Evolutionary conservation across 2,888 invertebrate genomes (phyloP).

Genomic region (Nycteola revayana): DNA sequence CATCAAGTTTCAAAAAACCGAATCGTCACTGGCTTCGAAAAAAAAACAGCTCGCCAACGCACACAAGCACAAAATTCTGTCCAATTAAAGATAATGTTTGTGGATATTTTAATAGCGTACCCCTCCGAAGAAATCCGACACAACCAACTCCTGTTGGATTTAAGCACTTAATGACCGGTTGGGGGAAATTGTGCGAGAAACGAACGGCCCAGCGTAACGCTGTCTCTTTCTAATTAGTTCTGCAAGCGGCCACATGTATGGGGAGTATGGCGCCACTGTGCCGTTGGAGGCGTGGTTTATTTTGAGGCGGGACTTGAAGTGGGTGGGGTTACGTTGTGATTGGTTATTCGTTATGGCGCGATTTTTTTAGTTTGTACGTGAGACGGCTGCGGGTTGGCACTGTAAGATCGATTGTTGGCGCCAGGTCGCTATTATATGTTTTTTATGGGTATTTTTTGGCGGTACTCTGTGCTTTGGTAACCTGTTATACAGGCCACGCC

Average conservation of each 20-base stretch:
- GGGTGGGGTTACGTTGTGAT: conserved; percentile 51
- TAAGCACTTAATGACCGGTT: conserved; percentile 83
- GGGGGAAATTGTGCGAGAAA: conserved; percentile 81
- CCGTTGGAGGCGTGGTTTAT: conserved; percentile 47
- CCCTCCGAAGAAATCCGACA: conserved; percentile 80
- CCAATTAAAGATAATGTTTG: conserved; percentile 82
- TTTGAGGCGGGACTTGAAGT: conserved; percentile 49
- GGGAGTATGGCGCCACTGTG: conserved; percentile 58
- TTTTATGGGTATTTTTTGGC: conserved; percentile 81
- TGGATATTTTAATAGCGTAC: conserved; percentile 81
- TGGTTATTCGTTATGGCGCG: conserved; percentile 56
- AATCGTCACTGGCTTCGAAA: conserved; percentile 65
- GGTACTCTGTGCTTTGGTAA: conserved; percentile 71
- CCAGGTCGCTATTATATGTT: conserved; percentile 78
- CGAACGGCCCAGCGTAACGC: conserved; percentile 67
- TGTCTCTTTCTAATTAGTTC: conserved; percentile 73
- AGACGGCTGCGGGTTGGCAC: conserved; percentile 70
- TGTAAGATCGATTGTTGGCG: conserved; percentile 70
- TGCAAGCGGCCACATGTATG: conserved; percentile 62
- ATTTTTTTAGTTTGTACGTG: conserved; percentile 75
- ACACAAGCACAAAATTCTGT: conserved; percentile 79
- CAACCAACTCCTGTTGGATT: conserved; percentile 81
- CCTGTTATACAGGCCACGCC: conserved; percentile 77
- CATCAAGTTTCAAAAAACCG: conserved; percentile 74
- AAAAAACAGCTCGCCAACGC: conserved; percentile 63